A percentile compares a stretch with the other conserved stretches of the same genome.
Evolutionary conservation across 2,888 invertebrate genomes (phyloP).

Genomic region (Sarcophaga caerulescens): DNA sequence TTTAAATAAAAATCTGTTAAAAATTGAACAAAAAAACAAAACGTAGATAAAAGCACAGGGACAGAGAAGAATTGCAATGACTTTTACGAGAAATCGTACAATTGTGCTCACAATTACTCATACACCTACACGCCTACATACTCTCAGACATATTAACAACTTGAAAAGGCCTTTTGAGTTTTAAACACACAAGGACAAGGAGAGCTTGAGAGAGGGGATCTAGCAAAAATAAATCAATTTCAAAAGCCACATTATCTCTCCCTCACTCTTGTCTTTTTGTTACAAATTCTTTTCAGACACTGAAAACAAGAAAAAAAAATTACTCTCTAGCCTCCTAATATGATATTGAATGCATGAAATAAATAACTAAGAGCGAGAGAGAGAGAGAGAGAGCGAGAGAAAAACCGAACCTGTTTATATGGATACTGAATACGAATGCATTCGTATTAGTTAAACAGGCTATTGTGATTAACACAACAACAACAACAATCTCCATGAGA

Average conservation of each 20-base stretch:
- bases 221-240: background rate
- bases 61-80: constrained; percentile 44
- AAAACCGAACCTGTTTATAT: no score
- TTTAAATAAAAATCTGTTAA: background rate
- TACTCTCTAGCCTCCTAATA: background rate
- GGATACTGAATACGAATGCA: no score
- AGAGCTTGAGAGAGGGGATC: background rate
- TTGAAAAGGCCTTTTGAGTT: constrained; percentile 6
- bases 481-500: no score
- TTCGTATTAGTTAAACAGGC: no score
- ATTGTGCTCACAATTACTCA: background rate
- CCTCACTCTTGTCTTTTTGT: background rate
- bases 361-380: background rate
- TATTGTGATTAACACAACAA: no score
- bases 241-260: constrained; percentile 40
- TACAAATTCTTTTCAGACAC: no score
- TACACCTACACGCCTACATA: background rate
- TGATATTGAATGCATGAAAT: background rate
- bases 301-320: background rate
- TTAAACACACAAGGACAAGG: background rate
- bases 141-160: background rate
- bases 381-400: no score
- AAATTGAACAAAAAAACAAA: background rate
- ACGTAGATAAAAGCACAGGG: background rate
- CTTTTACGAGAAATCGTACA: constrained; percentile 39